Conservation (phyloP, 2,888 invertebrate species). For the Orchesellides sinensis region DNA sequence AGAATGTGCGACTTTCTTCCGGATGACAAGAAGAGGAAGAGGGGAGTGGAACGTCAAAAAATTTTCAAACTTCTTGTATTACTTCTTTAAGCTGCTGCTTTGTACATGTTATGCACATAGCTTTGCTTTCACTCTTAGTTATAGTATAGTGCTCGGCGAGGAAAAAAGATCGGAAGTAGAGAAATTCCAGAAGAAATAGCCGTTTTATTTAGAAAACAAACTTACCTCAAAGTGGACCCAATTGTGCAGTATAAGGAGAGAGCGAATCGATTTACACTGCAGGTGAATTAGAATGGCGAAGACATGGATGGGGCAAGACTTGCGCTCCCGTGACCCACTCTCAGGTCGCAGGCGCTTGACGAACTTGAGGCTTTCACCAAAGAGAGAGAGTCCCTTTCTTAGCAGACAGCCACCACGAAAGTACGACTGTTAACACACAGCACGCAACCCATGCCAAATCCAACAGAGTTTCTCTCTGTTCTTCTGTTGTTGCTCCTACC, state of each 20-base stretch:
- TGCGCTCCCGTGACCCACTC: constrained; percentile 72
- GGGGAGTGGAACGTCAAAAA: constrained; percentile 63
- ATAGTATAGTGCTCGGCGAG: neutral
- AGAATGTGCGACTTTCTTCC: constrained; percentile 59
- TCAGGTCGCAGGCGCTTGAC: constrained; percentile 72
- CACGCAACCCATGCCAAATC: too few species aligned
- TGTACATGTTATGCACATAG: constrained; percentile 1
- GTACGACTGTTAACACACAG: neutral
- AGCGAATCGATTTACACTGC: constrained; percentile 74
- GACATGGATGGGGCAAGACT: constrained; percentile 71
- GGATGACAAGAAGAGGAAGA: constrained; percentile 59
- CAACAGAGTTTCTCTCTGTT: too few species aligned
- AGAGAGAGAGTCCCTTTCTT: constrained; percentile 46
- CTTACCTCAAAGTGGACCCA: constrained; percentile 69
- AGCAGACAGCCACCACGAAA: constrained; percentile 31
- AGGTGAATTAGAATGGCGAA: constrained; percentile 74
- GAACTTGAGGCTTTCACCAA: constrained; percentile 67
- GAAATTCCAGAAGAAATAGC: constrained; percentile 61
- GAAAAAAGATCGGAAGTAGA: constrained; percentile 55
- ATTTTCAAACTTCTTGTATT: constrained; percentile 34
- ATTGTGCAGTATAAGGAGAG: constrained; percentile 66
- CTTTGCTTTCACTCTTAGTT: neutral
- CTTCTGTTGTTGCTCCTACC: constrained; percentile 20
- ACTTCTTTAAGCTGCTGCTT: neutral
- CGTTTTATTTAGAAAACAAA: constrained; percentile 65